Conservation (phyloP, 2,797 vertebrate genomes). For the Falco columbarius region DNA sequence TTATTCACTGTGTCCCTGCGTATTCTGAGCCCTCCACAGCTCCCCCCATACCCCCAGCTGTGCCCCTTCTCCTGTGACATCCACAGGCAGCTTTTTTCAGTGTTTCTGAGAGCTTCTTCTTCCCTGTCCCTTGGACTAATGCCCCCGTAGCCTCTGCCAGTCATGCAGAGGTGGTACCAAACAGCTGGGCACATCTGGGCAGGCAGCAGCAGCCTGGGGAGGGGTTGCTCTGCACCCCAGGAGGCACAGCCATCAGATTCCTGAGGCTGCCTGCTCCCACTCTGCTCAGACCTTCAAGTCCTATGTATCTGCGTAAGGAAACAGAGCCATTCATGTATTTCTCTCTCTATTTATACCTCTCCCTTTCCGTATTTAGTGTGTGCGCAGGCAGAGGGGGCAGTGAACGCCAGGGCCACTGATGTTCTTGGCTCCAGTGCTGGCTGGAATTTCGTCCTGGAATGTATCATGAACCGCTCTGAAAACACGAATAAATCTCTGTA, state of each 20-base stretch:
- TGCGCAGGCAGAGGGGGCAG: constrained; percentile 50
- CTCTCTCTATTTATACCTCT: constrained; percentile 72
- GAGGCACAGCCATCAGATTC: neutral
- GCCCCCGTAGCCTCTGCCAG: neutral
- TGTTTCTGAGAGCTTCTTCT: neutral
- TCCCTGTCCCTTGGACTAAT: neutral
- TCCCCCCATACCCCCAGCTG: neutral
- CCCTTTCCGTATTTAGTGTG: constrained; percentile 73
- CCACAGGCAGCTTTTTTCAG: neutral
- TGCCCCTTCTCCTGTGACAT: neutral
- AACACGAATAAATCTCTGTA: constrained; percentile 69
- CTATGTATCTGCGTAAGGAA: constrained; percentile 39
- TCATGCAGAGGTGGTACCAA: neutral
- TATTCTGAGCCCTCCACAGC: neutral
- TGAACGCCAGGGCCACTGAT: constrained; percentile 54
- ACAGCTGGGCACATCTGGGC: neutral
- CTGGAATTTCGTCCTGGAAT: constrained; percentile 70
- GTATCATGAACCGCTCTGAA: constrained; percentile 59
- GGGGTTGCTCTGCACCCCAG: neutral
- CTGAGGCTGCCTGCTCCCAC: neutral
- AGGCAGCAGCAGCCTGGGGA: neutral
- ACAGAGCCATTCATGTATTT: constrained; percentile 63
- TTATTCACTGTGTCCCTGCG: neutral
- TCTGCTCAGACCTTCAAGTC: neutral
- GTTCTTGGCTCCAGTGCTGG: constrained; percentile 66